Conservation (phyloP, 2,797 vertebrate genomes). For the Protonibea diacanthus region DNA sequence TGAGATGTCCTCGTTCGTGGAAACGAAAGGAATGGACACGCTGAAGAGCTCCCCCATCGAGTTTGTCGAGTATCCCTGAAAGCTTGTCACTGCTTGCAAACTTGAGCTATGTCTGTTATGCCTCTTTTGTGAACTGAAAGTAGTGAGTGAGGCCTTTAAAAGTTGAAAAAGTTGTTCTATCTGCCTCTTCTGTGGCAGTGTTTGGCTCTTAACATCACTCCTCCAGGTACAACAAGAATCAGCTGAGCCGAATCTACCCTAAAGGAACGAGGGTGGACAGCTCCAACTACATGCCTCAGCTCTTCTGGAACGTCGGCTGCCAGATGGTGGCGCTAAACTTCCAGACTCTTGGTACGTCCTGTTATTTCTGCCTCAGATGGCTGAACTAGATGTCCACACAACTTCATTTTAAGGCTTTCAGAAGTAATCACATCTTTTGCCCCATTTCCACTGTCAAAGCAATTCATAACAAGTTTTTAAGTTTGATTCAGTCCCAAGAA, state of each 20-base stretch:
- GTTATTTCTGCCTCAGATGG: neutral
- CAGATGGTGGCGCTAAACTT: constrained; percentile 95
- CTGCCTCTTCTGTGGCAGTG: neutral
- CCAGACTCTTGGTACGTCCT: constrained; percentile 89
- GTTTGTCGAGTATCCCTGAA: constrained; percentile 93
- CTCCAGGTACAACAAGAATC: constrained; percentile 94
- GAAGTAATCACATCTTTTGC: neutral
- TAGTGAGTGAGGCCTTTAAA: neutral
- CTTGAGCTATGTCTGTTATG: neutral
- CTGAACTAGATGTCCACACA: neutral
- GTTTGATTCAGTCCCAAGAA: neutral
- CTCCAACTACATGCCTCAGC: constrained; percentile 95
- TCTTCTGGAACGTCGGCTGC: constrained; percentile 95
- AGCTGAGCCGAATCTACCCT: constrained; percentile 95
- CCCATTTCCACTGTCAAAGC: neutral
- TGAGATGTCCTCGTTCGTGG: constrained; percentile 96
- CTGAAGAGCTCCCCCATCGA: constrained; percentile 90
- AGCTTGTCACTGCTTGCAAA: neutral
- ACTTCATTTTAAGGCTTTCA: neutral
- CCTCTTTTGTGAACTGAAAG: neutral
- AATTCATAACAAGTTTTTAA: neutral
- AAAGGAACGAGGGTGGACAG: constrained; percentile 95
- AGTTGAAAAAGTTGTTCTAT: neutral
- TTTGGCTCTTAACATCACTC: constrained; percentile 69
- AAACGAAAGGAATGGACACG: constrained; percentile 93